These are phyloP conservation scores for Malacoraja senta DNA, from an alignment of 2,797 vertebrate genomes.

Conservation along the genomic window DNA sequence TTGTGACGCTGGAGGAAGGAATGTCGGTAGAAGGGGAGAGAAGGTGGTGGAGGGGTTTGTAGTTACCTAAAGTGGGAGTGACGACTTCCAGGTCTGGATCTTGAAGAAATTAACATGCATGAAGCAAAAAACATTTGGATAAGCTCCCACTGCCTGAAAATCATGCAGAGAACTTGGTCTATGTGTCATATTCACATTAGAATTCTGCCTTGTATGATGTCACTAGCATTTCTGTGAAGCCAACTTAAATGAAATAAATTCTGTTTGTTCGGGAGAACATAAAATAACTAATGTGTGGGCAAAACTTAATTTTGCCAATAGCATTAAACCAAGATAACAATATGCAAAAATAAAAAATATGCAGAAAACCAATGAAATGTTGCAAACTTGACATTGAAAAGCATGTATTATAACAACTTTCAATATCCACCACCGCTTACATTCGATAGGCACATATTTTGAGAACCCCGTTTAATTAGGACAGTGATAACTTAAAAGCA, in stretches of 20 bases:
- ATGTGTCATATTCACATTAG: not conserved
- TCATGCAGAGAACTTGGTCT: not conserved
- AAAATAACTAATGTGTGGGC: too few relatives aligned
- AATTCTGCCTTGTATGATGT: not conserved
- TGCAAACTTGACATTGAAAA: not conserved
- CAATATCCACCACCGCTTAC: not conserved
- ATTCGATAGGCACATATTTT: not conserved
- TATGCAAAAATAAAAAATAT: too few relatives aligned
- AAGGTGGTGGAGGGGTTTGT: too few relatives aligned
- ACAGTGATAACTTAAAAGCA: not conserved
- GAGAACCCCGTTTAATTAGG: not conserved
- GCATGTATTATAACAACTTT: not conserved
- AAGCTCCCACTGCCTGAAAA: not conserved
- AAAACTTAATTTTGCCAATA: too few relatives aligned
- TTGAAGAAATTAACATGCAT: not conserved
- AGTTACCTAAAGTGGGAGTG: too few relatives aligned
- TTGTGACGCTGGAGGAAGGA: too few relatives aligned
- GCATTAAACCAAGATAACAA: too few relatives aligned
- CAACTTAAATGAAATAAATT: not conserved
- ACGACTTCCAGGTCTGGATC: too few relatives aligned
- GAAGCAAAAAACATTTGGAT: not conserved
- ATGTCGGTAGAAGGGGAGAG: too few relatives aligned
- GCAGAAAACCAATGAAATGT: not conserved
- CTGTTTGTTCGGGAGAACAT: not conserved
- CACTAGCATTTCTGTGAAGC: not conserved